Evolutionary conservation across 1,140 invertebrate species (phyloP), one percentile per base, ranked within the genome.

Genomic region (Drosophila lowei): DNA sequence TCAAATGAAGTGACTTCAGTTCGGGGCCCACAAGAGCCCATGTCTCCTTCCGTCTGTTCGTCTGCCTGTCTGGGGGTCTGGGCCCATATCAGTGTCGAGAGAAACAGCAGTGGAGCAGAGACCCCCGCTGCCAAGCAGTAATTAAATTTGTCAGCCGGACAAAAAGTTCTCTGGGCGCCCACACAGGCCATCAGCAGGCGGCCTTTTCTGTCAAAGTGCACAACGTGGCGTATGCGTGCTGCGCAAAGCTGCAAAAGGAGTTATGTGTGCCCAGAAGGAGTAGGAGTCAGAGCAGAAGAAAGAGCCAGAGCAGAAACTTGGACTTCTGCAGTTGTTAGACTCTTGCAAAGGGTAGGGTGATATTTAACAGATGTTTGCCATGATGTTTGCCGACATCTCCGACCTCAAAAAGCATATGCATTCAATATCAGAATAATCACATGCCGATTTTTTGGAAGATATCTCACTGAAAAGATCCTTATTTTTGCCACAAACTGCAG

Each of bases 61-160:
- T 46, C 54, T 48, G 62, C 6, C 8, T 13, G 21, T 9, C 28
- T 6, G 42, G 21, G 50, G 18, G 30, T 44, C 43, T 61, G 56
- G 49, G 64, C 54, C 62, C 78, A 60, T 88, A 88, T 88, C 83
- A 88, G 75, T 83, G 72, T 72, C 83, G 78, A 68, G 34, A 61
- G 78, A 88, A 88, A 86, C 81, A 86, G 67, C 57, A 77, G 54
- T 21, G 13, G 52, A 44, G 54, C 3, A 54, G 18, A 48, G 23
- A 13, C 25, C n/a, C 16, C 47, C 41, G 60, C 42, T 15, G 42
- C 46, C 59, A 56, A 64, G 59, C 78, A 88, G 83, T 88, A 88
- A 88, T 88, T 88, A 88, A 88, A 88, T 88, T 88, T 88, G 83
- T 88, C 83, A 83, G 78, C 59, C 78, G 74, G 71, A 76, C 83